phyloP scores from a whole-genome alignment of 2,888 invertebrate species.

The Dicyrtomina minuta region DNA sequence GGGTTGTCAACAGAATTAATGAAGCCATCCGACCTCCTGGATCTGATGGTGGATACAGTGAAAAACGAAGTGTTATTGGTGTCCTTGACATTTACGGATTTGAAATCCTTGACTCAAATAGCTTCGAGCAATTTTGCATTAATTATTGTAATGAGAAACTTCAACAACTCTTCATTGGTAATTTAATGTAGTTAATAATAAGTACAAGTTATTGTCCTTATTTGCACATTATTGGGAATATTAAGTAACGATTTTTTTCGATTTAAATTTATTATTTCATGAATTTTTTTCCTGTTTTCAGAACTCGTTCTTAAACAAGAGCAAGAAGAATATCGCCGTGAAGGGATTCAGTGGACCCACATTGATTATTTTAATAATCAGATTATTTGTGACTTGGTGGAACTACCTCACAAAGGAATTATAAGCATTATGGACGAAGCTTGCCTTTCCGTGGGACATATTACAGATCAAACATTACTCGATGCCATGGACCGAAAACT shows the following conservation, averaged over 20 bases:
- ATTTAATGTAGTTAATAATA: constrained; percentile 52
- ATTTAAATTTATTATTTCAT: constrained; percentile 1
- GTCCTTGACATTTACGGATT: constrained; percentile 98
- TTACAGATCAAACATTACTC: constrained; percentile 77
- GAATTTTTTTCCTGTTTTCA: constrained; percentile 55
- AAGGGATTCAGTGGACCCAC: constrained; percentile 94
- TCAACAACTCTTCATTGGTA: constrained; percentile 94
- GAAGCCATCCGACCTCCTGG: constrained; percentile 70
- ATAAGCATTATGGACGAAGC: constrained; percentile 95
- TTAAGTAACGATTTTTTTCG: too few species aligned
- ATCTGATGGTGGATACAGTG: constrained; percentile 63
- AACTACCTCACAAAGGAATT: constrained; percentile 87
- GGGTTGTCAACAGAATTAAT: constrained; percentile 75
- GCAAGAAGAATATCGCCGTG: constrained; percentile 93
- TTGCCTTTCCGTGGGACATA: constrained; percentile 91
- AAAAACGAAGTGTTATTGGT: constrained; percentile 75
- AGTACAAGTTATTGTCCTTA: not conserved
- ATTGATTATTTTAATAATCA: constrained; percentile 97
- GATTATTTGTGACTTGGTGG: constrained; percentile 91
- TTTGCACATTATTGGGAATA: too few species aligned
- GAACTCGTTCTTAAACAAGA: constrained; percentile 96
- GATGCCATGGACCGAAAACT: constrained; percentile 92
- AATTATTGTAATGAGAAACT: constrained; percentile 99
- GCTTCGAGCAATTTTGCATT: constrained; percentile 98
- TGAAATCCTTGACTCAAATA: constrained; percentile 95